These are phyloP conservation scores for Dryomyza anilis DNA, from an alignment of 2,888 invertebrate species.

Conservation along the genomic window DNA sequence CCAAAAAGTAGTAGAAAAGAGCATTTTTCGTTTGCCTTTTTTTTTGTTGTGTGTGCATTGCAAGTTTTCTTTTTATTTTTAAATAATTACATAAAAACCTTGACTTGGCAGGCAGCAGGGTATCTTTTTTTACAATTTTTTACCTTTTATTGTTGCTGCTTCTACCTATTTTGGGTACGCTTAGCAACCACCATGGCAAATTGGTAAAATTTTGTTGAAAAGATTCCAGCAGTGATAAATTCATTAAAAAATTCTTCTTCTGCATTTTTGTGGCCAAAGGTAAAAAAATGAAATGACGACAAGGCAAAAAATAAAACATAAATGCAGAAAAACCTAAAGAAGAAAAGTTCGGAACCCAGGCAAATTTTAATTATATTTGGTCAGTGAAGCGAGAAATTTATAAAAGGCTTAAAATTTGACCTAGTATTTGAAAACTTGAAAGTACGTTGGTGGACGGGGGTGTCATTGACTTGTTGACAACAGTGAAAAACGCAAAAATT, in stretches of 20 bases:
- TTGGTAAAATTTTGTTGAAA: not conserved
- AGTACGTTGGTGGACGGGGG: not conserved
- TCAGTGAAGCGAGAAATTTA: not conserved
- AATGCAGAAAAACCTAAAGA: not conserved
- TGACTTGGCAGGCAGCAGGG: not conserved
- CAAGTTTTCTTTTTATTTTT: not conserved
- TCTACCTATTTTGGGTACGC: not conserved
- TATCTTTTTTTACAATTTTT: not conserved
- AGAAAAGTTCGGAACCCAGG: not conserved
- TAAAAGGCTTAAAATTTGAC: not conserved
- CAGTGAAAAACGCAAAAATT: no score
- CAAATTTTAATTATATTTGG: conserved; percentile 2
- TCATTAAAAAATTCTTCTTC: conserved; percentile 1
- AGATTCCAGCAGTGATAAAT: conserved; percentile 9
- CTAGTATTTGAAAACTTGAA: not conserved
- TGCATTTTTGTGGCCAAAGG: not conserved
- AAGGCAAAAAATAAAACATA: not conserved
- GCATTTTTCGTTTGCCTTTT: not conserved
- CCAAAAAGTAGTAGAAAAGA: no score
- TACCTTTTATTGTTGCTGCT: not conserved
- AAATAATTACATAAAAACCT: not conserved
- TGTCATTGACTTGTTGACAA: not conserved
- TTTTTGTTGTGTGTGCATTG: not conserved
- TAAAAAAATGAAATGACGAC: not conserved
- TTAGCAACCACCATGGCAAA: not conserved